Evolutionary conservation across 2,888 invertebrate genomes (phyloP), one percentile per base, ranked within the genome.

Genomic region (Blera fallax): DNA sequence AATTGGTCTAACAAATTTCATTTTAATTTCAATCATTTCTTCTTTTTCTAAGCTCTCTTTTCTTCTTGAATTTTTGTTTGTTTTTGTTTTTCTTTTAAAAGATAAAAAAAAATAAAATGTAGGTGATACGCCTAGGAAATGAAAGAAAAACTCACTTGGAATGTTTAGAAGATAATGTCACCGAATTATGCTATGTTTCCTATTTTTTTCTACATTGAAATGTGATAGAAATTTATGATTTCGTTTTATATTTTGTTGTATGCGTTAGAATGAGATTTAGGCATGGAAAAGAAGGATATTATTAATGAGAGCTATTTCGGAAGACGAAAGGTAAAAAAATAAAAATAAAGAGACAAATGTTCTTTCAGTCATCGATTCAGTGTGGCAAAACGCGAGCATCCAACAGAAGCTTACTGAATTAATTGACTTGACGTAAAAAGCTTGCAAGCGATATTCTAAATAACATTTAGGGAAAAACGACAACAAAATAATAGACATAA

Each of bases 131-230:
- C 48, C 14, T 69, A 64, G 64, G 73, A 70, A 50, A 45, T 52
- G 11, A 27, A 43, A 60, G 2, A 58, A 27, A 18, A 40, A 1
- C 56, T 80, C 80, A 84, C 84, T 65, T 84, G 84, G 83, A 84
- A 84, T 84, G 84, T 84, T 84, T 84, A 76, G 69, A 84, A 70
- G 84, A 84, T 84, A 76, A 70, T 76, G 64, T 70, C 80, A 84
- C 84, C 52, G 34, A 45, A 32, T 43, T 43, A 43, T 80, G 79
- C 62, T 69, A 69, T 64, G 52, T 64, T 62, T 73, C 56, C 56
- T 40, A 34, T 67, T 73, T 43, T 37, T 56, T 58, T 10, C 14
- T 67, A 45, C 50, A 27, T 60, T 21, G n/a, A 18, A 45, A 29
- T 45, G 48, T 70, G 48, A 18, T 65, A 65, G 48, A 62, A 52